Percentiles rank a stretch among this genome's conserved stretches.
Evolutionary conservation across 2,113 vertebrate genomes (phyloP).

Genomic region (Lycaon pictus): DNA sequence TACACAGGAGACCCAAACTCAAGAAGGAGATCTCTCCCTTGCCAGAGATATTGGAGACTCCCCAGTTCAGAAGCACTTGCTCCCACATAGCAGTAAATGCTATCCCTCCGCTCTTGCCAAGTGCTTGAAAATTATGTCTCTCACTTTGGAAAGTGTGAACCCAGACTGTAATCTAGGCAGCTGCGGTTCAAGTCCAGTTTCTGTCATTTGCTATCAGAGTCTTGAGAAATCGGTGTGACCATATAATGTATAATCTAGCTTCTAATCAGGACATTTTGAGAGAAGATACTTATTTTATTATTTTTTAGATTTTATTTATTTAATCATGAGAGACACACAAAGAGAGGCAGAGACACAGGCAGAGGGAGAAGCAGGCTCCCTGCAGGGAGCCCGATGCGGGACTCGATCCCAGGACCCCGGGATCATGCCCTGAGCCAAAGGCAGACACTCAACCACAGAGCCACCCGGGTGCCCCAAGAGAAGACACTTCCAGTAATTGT

Average conservation of each 20-base stretch:
- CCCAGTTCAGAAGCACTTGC: neutral
- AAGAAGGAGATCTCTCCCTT: neutral
- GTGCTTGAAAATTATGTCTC: neutral
- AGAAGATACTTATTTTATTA: neutral
- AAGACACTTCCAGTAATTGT: neutral
- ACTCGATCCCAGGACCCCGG: too few species aligned
- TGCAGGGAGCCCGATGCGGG: too few species aligned
- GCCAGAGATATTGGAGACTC: neutral
- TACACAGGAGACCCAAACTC: neutral
- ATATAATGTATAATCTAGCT: conserved; percentile 7
- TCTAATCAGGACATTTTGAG: conserved; percentile 51
- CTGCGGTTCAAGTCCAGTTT: neutral
- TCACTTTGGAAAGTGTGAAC: neutral
- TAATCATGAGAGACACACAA: too few species aligned
- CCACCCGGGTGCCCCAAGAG: neutral
- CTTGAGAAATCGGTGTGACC: neutral
- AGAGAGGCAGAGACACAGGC: too few species aligned
- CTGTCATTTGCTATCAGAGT: conserved; percentile 21
- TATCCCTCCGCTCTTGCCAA: neutral
- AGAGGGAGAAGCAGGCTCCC: too few species aligned
- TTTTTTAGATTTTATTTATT: too few species aligned
- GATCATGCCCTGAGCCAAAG: too few species aligned
- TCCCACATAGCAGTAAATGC: neutral
- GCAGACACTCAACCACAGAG: too few species aligned
- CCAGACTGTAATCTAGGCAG: neutral